Base-by-base conservation (phyloP, 2,888 invertebrate genomes). In the Poecilobothrus nobilitatus region DNA sequence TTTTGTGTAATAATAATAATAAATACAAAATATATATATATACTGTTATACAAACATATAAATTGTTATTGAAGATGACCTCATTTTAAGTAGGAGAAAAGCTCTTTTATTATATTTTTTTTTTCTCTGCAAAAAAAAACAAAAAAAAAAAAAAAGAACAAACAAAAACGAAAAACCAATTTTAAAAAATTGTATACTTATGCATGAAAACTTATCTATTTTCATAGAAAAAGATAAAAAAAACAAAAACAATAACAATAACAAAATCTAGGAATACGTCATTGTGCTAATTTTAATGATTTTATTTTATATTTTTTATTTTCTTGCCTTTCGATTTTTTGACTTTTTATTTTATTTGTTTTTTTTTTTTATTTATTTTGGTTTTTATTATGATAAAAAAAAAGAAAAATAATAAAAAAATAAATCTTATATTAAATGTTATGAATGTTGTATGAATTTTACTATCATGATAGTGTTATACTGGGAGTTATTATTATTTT, bases 41-140 rank as follows among this genome's bases (percentile, higher is more conserved):
- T 37, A 37, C 12, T 37, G 37, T 37, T 37, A 37, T 18, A 41
- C 41, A 15, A 41, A 41, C 2, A 41, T 37, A 53, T 53, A n/a
- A n/a, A 53, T 53, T 53, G 18, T 53, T 53, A 53, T 53, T 53
- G 53, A 53, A 53, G 18, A 53, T 53, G 53, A 53, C 53, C 53
- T 53, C 53, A 53, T 53, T 53, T 53, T 53, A 53, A 53, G n/a
- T 53, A 53, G 53, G 53, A 53, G 53, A 53, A 27, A 53, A 53
- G 53, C 53, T 53, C 15, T 37, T 37, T 37, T 37, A 4, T 37
- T 37, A 8, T 37, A 37, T 37, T 37, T 37, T 37, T 37, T 37
- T 37, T 37, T 37, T 37, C 10, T 37, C 12, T 37, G 37, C 37
- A 37, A 10, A 37, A 10, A 37, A 10, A 4, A 10, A 37, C 37